Conservation (phyloP, 2,797 vertebrate genomes). For the Ceryle rudis region DNA sequence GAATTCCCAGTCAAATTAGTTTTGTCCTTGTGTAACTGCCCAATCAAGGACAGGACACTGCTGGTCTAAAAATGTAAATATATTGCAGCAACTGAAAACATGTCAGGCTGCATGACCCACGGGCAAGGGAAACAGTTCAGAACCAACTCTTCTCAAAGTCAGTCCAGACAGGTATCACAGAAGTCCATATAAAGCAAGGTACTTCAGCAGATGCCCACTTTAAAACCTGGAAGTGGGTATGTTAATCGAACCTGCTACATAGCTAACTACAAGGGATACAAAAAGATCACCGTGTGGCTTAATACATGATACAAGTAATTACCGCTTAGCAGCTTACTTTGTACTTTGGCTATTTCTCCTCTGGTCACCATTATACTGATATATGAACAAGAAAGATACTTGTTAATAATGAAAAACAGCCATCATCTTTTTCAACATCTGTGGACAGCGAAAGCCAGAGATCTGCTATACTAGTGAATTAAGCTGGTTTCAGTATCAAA, state of each 20-base stretch:
- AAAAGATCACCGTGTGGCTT: not conserved
- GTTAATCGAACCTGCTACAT: not conserved
- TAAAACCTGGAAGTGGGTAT: not conserved
- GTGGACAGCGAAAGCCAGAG: not conserved
- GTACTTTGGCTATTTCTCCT: not conserved
- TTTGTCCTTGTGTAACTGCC: not conserved
- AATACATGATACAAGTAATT: not conserved
- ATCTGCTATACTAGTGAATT: not conserved
- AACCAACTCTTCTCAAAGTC: not conserved
- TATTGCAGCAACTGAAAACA: not conserved
- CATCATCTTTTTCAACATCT: not conserved
- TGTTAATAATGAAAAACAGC: not conserved
- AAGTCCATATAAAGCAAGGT: not conserved
- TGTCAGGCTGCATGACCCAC: accelerated
- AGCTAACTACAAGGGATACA: not conserved
- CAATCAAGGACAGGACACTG: not conserved
- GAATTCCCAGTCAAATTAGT: not conserved
- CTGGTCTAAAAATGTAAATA: not conserved
- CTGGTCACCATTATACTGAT: not conserved
- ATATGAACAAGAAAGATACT: not conserved
- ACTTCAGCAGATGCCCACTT: not conserved
- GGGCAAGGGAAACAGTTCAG: not conserved
- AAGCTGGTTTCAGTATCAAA: not conserved
- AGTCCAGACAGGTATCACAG: not conserved
- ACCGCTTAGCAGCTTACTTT: not conserved